These are phyloP conservation scores for Orbicella faveolata DNA, from an alignment of 64 coral and sea anemone species.

Conservation along the genomic window DNA sequence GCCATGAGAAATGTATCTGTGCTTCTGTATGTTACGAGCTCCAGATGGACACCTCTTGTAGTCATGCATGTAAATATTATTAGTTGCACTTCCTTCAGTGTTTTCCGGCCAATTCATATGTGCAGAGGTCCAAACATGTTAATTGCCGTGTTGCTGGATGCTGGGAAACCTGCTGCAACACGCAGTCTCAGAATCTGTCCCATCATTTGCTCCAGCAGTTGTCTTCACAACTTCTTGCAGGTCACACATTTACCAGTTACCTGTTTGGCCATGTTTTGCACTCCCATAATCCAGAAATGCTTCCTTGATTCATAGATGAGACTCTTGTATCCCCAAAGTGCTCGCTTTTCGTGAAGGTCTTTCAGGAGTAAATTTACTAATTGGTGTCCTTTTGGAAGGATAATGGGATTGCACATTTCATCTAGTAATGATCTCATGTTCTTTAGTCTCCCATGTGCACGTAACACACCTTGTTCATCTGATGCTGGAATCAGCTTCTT, in stretches of 20 bases:
- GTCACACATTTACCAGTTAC: constrained; percentile 32
- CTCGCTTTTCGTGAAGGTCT: constrained; percentile 31
- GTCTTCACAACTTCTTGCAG: constrained; percentile 35
- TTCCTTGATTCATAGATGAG: constrained; percentile 13
- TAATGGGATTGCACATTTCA: constrained; percentile 45
- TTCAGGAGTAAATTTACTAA: not conserved
- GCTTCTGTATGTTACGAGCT: not conserved
- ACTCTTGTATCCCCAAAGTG: constrained; percentile 44
- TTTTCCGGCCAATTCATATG: constrained; percentile 1
- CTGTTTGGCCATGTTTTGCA: constrained; percentile 7
- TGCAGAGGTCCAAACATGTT: constrained; percentile 42
- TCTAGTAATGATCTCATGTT: not conserved
- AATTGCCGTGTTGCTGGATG: not conserved
- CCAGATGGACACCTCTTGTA: constrained; percentile 12
- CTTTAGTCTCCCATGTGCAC: constrained; percentile 21
- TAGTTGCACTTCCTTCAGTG: constrained; percentile 17
- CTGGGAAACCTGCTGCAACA: too few relatives aligned
- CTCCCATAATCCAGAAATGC: constrained; percentile 23
- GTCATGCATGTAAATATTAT: constrained; percentile 17
- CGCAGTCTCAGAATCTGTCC: too few relatives aligned
- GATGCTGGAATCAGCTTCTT: not conserved
- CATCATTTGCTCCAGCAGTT: not conserved
- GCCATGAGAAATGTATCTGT: not conserved
- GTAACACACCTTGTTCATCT: constrained; percentile 29
- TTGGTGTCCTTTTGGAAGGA: constrained; percentile 34